Evolutionary conservation across 92 coral and sea anemone species (phyloP), one percentile per base, ranked within the genome.

Genomic region (Anthopleura xanthogrammica): DNA sequence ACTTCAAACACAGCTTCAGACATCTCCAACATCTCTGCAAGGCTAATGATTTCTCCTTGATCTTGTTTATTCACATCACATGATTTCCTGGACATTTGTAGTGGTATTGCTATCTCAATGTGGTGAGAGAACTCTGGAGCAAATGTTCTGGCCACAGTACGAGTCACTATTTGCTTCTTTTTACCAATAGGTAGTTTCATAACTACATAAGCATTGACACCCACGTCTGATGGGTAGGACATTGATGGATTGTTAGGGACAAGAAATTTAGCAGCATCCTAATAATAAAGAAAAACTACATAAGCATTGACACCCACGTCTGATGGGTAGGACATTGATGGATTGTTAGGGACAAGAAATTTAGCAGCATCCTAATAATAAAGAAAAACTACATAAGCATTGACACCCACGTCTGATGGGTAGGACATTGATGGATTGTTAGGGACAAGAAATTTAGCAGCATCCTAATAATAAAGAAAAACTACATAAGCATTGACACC

Each of bases 321-420:
- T 56, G 99, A 91, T 50, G 98, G 95, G 86, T 94, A 97, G 3
- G 93, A 88, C 83, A 97, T 81, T 85, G 86, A 80, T 20, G 97
- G 83, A 76, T 86, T 87, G 66, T 89, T 81, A 72, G 82, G 65
- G 7, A 92, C 88, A 70, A 85, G 91, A 22, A 75, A 54, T 55
- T 42, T 29, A 24, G 98, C 92, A 77, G 99, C 98, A 43, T 91
- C 95, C 99, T 97, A 74, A 55, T 60, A 39, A 43, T 46, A 48
- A n/a, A n/a, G n/a, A n/a, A n/a, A n/a, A 65, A 94, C 90, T 2
- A 94, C 89, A 85, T 92, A 97, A 11, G 89, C 78, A 78, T 94
- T 97, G 80, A 95, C 94, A 54, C 98, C 99, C 71, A 97, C 98
- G 60, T 97, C 98, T 56, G 99, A 91, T 50, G 98, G 95, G 86